Percentiles rank a stretch among this genome's conserved stretches.
Evolutionary conservation across 2,888 invertebrate genomes (phyloP).

Genomic region (Oscheius sp.): DNA sequence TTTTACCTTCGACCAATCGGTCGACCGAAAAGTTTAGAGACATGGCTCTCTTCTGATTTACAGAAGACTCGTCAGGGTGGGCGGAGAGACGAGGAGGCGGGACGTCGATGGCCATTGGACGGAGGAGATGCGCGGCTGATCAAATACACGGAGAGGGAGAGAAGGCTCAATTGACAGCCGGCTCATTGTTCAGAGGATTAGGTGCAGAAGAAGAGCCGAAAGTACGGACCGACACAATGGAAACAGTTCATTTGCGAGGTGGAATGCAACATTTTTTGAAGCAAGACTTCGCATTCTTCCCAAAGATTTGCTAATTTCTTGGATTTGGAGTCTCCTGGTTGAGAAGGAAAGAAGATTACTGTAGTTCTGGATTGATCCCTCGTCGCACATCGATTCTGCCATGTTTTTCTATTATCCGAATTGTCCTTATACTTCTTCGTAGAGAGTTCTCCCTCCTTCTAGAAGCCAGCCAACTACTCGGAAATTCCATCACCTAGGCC

Average conservation of each 20-base stretch:
- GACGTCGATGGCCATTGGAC: background rate
- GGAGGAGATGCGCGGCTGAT: constrained; percentile 28
- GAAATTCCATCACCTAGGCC: background rate
- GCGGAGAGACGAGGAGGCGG: constrained; percentile 6
- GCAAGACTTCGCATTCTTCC: background rate
- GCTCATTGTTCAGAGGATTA: constrained; percentile 26
- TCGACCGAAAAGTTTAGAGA: constrained; percentile 51
- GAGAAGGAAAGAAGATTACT: background rate
- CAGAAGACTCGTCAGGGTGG: constrained; percentile 17
- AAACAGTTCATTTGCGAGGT: background rate
- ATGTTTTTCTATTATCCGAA: no score
- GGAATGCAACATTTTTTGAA: background rate
- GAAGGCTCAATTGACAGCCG: constrained; percentile 26
- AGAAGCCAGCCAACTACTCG: background rate
- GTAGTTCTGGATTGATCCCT: background rate
- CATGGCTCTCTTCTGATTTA: constrained; percentile 30
- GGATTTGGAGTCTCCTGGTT: no score
- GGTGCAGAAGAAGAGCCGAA: constrained; percentile 20
- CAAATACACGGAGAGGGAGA: constrained; percentile 9
- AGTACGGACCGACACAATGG: background rate
- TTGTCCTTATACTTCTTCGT: background rate
- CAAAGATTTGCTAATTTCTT: no score
- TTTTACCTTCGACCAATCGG: constrained; percentile 39
- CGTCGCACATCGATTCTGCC: no score
- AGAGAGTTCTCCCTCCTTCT: background rate